A percentile compares a stretch with the other conserved stretches of the same genome.
These are phyloP conservation scores for Polydrusus tereticollis DNA, from an alignment of 2,888 invertebrate genomes.

Conservation along the genomic window DNA sequence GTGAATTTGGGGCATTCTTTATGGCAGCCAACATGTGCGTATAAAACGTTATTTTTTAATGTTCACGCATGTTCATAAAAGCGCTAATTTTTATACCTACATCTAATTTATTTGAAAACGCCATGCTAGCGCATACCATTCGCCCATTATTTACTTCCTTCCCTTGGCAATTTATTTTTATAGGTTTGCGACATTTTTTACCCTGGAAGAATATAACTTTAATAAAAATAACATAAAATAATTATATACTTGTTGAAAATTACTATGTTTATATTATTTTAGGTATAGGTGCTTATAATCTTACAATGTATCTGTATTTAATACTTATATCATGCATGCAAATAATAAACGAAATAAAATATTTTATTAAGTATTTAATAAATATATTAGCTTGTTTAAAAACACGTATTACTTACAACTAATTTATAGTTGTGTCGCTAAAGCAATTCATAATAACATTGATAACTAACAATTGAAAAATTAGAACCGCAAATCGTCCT, in stretches of 20 bases:
- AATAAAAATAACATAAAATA: background rate
- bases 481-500: too few relatives aligned
- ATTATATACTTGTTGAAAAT: background rate
- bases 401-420: too few relatives aligned
- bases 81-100: slow-evolving; percentile 34
- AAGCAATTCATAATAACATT: too few relatives aligned
- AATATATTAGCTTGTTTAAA: too few relatives aligned
- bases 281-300: too few relatives aligned
- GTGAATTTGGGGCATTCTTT: slow-evolving; percentile 24
- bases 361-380: too few relatives aligned
- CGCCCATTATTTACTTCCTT: slow-evolving; percentile 3
- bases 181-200: background rate
- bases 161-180: slow-evolving; percentile 2
- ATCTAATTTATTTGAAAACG: slow-evolving; percentile 22
- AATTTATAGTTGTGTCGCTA: too few relatives aligned
- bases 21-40: slow-evolving; percentile 21
- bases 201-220: background rate
- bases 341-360: too few relatives aligned
- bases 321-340: too few relatives aligned
- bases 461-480: too few relatives aligned
- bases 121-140: slow-evolving; percentile 9
- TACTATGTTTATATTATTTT: background rate
- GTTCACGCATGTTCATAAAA: slow-evolving; percentile 33
- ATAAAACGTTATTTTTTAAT: slow-evolving; percentile 37
- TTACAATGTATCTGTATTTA: too few relatives aligned